Base-by-base conservation (phyloP, 2,113 vertebrate species). In the Pygoscelis antarcticus region DNA sequence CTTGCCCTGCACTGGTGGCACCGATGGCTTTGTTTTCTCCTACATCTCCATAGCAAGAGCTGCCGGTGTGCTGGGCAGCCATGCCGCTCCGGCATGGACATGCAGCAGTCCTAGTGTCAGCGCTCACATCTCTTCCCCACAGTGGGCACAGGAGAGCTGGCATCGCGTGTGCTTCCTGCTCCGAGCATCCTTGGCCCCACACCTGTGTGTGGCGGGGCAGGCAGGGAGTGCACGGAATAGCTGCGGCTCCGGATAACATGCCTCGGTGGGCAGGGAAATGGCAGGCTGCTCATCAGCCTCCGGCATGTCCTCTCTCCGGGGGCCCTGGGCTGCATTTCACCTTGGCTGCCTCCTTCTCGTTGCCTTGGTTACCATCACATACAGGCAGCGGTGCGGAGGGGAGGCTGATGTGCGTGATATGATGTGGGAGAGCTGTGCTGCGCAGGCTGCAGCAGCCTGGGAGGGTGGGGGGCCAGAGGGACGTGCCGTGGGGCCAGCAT, bases 331-430 rank as follows among this genome's bases (percentile, higher is more conserved):
- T 96, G 84, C 77, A 10, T 96, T 98, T 98, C 96, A 95, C 95
- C 94, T 96, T 96, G 95, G 79, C 97, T 97, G 97, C 97, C 94
- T 96, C 94, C 89, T 86, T 77, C 95, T 84, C 16, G 97, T 97
- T 97, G 96, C 96, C 97, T 71, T 97, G 96, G 97, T 95, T 97
- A 97, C 96, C 93, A 91, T 97, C 91, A 84, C 93, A 93, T 96
- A 22, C 71, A 96, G 94, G 95, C 97, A 76, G 90, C 2, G 0
- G 49, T 5, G 2, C 6, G 3, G 70, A 72, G 80, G 94, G 90
- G 82, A 95, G 88, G 91, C 89, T 96, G 96, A 69, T 81, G 86
- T 93, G 92, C n/a, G 0, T 70, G 91, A 60, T 92, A 89, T 70
- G 93, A 65, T 91, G 85, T 79, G 88, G 92, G 69, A 89, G 93